Evolutionary conservation across 1,140 invertebrate genomes (phyloP).

Genomic region (Penaeus indicus): DNA sequence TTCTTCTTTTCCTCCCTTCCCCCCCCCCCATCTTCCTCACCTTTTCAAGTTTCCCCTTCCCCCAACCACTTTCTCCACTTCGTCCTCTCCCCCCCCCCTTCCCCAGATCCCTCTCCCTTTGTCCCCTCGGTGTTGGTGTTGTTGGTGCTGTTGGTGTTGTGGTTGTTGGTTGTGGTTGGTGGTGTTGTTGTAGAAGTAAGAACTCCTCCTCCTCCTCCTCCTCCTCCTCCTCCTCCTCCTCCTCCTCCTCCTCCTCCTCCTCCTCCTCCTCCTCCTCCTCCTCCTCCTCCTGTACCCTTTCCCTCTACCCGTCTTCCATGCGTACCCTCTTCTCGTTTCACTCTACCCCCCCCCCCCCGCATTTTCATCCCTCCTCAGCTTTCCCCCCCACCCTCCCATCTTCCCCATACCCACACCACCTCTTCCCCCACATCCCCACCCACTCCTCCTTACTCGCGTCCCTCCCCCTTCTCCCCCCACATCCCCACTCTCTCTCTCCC

Average conservation of each 20-base stretch:
- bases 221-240: background rate
- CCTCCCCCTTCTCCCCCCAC: too few species aligned
- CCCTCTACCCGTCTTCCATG: background rate
- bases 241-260: background rate
- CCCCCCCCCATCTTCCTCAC: background rate
- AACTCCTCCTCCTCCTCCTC: background rate
- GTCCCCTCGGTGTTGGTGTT: too few species aligned
- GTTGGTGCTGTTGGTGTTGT: too few species aligned
- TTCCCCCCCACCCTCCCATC: background rate
- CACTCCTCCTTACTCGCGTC: background rate
- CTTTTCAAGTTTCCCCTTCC: background rate
- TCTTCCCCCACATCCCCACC: background rate
- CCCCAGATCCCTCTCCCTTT: too few species aligned
- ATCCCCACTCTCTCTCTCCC: constrained; percentile 16
- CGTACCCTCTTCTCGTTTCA: background rate
- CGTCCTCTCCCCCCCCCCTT: too few species aligned
- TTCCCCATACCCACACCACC: background rate
- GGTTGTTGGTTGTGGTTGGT: too few species aligned
- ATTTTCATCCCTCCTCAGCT: background rate
- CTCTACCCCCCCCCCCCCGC: background rate
- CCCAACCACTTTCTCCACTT: background rate
- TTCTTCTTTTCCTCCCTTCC: background rate
- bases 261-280: background rate
- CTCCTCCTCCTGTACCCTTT: background rate
- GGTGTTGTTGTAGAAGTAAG: too few species aligned